phyloP scores from a whole-genome alignment of 1,140 invertebrate species.

The Danaus plexippus region DNA sequence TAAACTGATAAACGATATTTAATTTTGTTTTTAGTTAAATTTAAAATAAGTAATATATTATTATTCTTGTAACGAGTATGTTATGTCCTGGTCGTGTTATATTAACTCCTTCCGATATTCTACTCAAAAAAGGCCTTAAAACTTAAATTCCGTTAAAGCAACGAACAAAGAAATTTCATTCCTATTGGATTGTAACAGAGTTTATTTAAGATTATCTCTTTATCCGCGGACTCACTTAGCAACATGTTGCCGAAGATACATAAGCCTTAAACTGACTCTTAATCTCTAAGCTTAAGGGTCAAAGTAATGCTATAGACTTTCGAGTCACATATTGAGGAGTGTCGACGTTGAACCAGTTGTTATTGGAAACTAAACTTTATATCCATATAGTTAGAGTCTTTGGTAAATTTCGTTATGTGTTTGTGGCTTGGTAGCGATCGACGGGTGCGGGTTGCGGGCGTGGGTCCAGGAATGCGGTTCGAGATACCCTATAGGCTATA shows the following conservation, averaged over 20 bases:
- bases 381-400: conserved; percentile 4
- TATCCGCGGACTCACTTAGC: conserved; percentile 13
- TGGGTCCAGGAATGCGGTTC: conserved; percentile 61
- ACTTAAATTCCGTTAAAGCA: no score
- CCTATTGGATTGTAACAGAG: no score
- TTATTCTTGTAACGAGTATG: no score
- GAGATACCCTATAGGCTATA: conserved; percentile 62
- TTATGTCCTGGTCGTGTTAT: no score
- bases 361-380: conserved; percentile 13
- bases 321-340: no score
- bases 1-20: no score
- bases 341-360: neutral
- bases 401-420: conserved; percentile 28
- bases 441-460: conserved; percentile 34
- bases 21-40: no score
- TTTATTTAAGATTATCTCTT: no score
- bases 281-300: conserved; percentile 18
- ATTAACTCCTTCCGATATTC: no score
- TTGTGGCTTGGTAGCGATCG: conserved; percentile 21
- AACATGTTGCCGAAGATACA: conserved; percentile 18
- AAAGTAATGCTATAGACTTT: conserved; percentile 7
- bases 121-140: no score
- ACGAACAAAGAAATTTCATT: no score
- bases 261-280: conserved; percentile 23
- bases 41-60: no score